Evolutionary conservation across 2,797 vertebrate species (phyloP).

Genomic region (Huso huso): DNA sequence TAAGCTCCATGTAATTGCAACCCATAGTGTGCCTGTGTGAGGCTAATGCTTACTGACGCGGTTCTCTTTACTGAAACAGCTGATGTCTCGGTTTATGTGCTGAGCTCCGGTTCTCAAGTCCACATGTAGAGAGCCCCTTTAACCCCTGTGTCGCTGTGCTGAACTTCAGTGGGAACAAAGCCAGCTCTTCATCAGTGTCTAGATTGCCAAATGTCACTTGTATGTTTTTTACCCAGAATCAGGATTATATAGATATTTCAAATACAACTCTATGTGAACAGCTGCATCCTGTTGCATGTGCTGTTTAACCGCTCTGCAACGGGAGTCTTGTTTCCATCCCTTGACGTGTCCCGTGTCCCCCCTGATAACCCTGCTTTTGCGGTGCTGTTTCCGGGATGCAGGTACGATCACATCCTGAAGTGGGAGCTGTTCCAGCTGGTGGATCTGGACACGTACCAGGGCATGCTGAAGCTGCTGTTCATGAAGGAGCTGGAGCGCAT

Average conservation of each 20-base stretch:
- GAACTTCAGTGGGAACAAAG: background rate
- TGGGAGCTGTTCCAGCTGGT: slow-evolving; percentile 98
- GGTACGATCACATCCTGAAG: slow-evolving; percentile 97
- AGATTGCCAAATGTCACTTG: background rate
- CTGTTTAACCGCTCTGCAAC: too few relatives aligned
- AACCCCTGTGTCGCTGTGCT: background rate
- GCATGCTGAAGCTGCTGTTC: slow-evolving; percentile 96
- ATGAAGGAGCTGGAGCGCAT: slow-evolving; percentile 98
- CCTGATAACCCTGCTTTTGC: background rate
- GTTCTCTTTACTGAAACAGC: background rate
- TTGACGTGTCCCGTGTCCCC: background rate
- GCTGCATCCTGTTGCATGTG: too few relatives aligned
- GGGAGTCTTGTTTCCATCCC: too few relatives aligned
- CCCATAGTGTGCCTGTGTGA: background rate
- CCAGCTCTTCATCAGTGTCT: background rate
- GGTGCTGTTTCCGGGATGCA: slow-evolving; percentile 32
- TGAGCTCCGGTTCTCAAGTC: background rate
- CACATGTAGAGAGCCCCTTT: background rate
- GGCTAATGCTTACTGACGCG: background rate
- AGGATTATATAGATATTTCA: background rate
- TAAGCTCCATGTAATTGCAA: background rate
- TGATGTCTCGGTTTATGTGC: slow-evolving; percentile 7
- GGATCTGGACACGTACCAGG: slow-evolving; percentile 96
- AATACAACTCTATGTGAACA: background rate
- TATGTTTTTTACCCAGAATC: background rate